Percentiles rank a stretch among this genome's conserved stretches.
phyloP scores from a whole-genome alignment of 2,797 vertebrate genomes.

The Thamnophis elegans region DNA sequence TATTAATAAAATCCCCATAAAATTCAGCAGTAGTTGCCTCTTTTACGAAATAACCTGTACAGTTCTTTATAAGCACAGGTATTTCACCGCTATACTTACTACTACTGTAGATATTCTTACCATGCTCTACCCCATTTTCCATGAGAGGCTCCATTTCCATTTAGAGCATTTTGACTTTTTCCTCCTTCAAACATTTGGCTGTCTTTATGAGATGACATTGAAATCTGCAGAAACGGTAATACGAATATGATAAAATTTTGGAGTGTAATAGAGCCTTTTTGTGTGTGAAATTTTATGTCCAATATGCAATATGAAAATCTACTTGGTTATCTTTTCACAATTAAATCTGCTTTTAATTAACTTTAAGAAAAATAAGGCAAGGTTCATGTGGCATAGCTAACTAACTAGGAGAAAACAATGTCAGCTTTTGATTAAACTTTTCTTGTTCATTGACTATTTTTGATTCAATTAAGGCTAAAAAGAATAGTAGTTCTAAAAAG shows the following conservation, averaged over 20 bases:
- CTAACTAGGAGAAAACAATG: background rate
- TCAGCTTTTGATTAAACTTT: background rate
- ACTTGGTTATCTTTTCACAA: background rate
- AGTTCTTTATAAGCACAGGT: background rate
- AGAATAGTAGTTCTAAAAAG: background rate
- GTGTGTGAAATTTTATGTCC: background rate
- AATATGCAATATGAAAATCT: background rate
- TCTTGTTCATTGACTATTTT: background rate
- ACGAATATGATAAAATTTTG: background rate
- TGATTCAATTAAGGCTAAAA: background rate
- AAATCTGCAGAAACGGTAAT: background rate
- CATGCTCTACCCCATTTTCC: constrained; percentile 94
- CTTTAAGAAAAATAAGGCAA: background rate
- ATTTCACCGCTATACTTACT: background rate
- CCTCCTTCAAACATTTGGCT: constrained; percentile 69
- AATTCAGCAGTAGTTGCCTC: background rate
- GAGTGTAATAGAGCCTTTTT: background rate
- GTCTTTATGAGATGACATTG: constrained; percentile 37
- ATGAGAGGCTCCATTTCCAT: constrained; percentile 32
- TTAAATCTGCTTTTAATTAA: background rate
- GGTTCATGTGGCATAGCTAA: background rate
- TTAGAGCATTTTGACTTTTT: constrained; percentile 54
- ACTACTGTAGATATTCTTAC: constrained; percentile 71
- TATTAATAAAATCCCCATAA: background rate
- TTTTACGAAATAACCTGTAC: background rate